Evolutionary conservation across 2,888 invertebrate genomes (phyloP).

Genomic region (Lycaena phlaeas): DNA sequence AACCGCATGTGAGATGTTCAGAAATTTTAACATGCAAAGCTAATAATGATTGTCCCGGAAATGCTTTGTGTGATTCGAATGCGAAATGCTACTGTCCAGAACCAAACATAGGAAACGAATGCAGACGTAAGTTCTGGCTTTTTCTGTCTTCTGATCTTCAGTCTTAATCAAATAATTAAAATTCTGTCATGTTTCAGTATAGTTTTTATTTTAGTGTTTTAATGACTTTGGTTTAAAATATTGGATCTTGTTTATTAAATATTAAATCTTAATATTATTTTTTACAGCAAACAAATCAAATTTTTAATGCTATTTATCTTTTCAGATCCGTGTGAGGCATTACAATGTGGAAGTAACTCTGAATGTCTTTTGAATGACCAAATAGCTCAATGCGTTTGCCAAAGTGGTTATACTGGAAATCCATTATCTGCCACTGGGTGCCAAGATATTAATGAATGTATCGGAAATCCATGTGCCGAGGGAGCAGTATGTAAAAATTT

Average conservation of each 20-base stretch:
- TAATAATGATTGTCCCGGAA: conserved; percentile 89
- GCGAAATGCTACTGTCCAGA: conserved; percentile 90
- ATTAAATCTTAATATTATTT: too few relatives aligned
- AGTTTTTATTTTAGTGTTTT: conserved; percentile 7
- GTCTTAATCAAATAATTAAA: too few relatives aligned
- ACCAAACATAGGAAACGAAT: conserved; percentile 92
- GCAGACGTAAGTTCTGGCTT: conserved; percentile 80
- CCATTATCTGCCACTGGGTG: conserved; percentile 79
- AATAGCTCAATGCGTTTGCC: conserved; percentile 87
- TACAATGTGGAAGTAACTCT: conserved; percentile 88
- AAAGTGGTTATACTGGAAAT: conserved; percentile 84
- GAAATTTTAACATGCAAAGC: conserved; percentile 84
- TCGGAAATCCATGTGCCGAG: conserved; percentile 82
- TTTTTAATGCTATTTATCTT: too few relatives aligned
- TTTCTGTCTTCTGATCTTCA: neutral
- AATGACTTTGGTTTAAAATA: neutral
- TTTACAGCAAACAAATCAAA: too few relatives aligned
- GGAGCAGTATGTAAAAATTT: conserved; percentile 93
- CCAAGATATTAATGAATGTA: conserved; percentile 92
- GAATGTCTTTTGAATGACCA: conserved; percentile 90
- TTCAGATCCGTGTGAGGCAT: conserved; percentile 91
- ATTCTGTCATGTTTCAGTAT: too few relatives aligned
- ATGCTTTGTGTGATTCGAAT: conserved; percentile 85
- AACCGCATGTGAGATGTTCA: conserved; percentile 85
- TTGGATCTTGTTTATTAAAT: neutral